Percentiles rank a stretch among this genome's conserved stretches.
Conservation (phyloP, 2,113 vertebrate genomes). For the Ochotona curzoniae region DNA sequence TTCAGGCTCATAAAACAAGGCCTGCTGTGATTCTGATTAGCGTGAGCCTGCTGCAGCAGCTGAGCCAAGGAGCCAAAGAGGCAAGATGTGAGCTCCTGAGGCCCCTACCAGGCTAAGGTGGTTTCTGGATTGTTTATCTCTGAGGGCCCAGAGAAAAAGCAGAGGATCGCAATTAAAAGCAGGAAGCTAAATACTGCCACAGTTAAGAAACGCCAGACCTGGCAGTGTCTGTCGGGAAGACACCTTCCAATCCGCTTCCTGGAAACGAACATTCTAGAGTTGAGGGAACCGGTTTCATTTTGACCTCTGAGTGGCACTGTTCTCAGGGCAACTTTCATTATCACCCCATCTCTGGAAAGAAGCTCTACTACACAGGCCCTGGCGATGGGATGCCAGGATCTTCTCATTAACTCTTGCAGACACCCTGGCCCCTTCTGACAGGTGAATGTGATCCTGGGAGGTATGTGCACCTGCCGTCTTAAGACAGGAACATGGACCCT, state of each 20-base stretch:
- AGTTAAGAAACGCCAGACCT: constrained; percentile 40
- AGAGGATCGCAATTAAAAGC: constrained; percentile 52
- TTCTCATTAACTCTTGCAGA: constrained; percentile 45
- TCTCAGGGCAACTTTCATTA: constrained; percentile 47
- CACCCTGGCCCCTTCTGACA: background rate
- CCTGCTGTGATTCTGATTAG: constrained; percentile 49
- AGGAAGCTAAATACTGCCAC: constrained; percentile 46
- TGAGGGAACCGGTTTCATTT: constrained; percentile 8
- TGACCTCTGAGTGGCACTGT: constrained; percentile 49
- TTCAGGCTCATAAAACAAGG: constrained; percentile 65
- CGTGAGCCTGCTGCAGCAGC: background rate
- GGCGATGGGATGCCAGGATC: constrained; percentile 2
- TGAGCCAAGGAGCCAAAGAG: background rate
- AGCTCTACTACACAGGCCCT: constrained; percentile 48
- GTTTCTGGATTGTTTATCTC: constrained; percentile 61
- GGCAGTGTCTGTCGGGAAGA: background rate
- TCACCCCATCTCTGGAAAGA: constrained; percentile 29
- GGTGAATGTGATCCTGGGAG: background rate
- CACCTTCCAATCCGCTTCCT: constrained; percentile 14
- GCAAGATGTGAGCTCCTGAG: background rate
- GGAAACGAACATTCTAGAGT: constrained; percentile 44
- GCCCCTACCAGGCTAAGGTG: constrained; percentile 8
- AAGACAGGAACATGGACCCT: background rate
- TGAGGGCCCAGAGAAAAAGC: constrained; percentile 51
- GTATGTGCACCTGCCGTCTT: background rate